These are phyloP conservation scores for Calephelis perditalis DNA, from an alignment of 2,888 invertebrate genomes.

Conservation along the genomic window DNA sequence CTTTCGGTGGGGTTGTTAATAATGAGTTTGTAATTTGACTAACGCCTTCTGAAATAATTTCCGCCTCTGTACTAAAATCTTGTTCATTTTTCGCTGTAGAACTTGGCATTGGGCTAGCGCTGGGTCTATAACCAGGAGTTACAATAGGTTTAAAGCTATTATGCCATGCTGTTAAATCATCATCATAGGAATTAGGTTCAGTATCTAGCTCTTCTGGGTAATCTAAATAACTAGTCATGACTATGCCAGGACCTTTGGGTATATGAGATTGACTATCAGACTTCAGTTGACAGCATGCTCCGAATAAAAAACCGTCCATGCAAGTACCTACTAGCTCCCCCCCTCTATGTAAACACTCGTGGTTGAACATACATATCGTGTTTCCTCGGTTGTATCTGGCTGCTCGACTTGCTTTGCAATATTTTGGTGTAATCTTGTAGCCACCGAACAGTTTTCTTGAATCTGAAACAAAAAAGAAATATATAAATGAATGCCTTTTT, in stretches of 20 bases:
- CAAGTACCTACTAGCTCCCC: conserved; percentile 92
- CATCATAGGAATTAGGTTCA: conserved; percentile 54
- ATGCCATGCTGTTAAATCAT: conserved; percentile 62
- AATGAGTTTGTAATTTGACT: conserved; percentile 76
- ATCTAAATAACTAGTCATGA: conserved; percentile 69
- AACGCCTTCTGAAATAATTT: conserved; percentile 77
- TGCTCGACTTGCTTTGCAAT: conserved; percentile 85
- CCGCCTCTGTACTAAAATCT: conserved; percentile 55
- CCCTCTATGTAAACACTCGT: conserved; percentile 87
- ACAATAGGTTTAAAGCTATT: conserved; percentile 68
- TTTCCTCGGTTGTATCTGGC: conserved; percentile 81
- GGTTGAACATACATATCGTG: conserved; percentile 95
- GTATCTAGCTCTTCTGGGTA: conserved; percentile 57
- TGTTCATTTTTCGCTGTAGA: conserved; percentile 45
- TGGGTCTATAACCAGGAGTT: conserved; percentile 65
- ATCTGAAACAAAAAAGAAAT: conserved; percentile 43
- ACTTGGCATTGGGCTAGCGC: conserved; percentile 35
- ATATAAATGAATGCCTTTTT: not conserved
- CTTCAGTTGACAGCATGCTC: conserved; percentile 90
- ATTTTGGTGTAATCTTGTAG: conserved; percentile 89
- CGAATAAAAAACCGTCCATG: conserved; percentile 95
- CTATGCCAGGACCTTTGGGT: conserved; percentile 68
- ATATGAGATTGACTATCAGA: conserved; percentile 67
- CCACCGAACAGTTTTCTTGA: conserved; percentile 88
- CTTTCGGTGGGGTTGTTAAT: conserved; percentile 63